A percentile compares a stretch with the other conserved stretches of the same genome.
phyloP scores from a whole-genome alignment of 1,140 invertebrate genomes.

The Euura saliciscinereae region DNA sequence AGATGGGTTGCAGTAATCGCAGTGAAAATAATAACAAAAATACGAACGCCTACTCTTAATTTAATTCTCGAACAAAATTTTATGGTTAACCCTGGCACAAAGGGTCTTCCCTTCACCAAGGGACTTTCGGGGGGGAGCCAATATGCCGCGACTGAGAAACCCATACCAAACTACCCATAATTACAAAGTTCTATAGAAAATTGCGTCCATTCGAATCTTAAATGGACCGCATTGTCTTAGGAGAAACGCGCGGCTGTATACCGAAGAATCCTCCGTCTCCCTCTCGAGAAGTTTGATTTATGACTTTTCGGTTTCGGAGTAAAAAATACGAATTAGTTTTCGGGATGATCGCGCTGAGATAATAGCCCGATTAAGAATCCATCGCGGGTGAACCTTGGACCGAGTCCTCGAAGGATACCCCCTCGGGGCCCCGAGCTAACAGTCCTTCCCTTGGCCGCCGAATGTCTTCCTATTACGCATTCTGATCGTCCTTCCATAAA shows the following conservation, averaged over 20 bases:
- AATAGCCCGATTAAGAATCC: constrained; percentile 60
- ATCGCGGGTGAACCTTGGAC: constrained; percentile 16
- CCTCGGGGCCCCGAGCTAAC: background rate
- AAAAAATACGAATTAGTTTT: constrained; percentile 61
- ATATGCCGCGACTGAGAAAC: constrained; percentile 50
- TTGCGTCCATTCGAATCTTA: constrained; percentile 57
- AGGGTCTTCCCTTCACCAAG: constrained; percentile 19
- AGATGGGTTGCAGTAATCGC: background rate
- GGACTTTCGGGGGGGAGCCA: constrained; percentile 12
- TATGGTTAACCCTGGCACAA: constrained; percentile 42
- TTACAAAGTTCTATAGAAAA: constrained; percentile 60
- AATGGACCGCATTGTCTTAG: constrained; percentile 50
- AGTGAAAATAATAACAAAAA: constrained; percentile 7
- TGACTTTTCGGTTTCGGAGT: constrained; percentile 60
- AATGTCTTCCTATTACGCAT: too few species aligned
- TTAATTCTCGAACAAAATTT: constrained; percentile 47
- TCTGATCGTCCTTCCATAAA: too few species aligned
- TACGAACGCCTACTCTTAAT: constrained; percentile 35
- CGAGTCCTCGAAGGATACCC: background rate
- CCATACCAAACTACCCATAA: constrained; percentile 50
- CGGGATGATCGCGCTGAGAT: constrained; percentile 57
- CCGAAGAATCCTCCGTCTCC: constrained; percentile 18
- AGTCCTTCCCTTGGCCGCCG: too few species aligned
- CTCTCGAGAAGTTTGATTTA: constrained; percentile 51
- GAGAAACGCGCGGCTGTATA: constrained; percentile 33